phyloP scores from a whole-genome alignment of 2,888 invertebrate species.

The Hydrotaea diabolus region DNA sequence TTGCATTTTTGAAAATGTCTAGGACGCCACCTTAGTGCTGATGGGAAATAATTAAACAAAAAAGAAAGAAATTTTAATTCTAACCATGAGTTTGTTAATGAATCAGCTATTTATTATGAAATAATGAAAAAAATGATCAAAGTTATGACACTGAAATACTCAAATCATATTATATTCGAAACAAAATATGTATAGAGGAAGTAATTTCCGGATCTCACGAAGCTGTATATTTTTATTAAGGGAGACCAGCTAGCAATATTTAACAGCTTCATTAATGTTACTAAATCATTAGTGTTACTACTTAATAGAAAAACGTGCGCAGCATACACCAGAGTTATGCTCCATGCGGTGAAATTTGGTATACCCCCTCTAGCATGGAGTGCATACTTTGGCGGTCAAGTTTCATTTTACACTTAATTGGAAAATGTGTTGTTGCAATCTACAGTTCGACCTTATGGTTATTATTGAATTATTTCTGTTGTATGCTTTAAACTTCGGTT shows the following conservation, averaged over 20 bases:
- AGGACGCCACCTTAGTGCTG: background rate
- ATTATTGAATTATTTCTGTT: no score
- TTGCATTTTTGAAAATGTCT: slow-evolving; percentile 24
- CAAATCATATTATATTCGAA: background rate
- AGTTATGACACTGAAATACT: background rate
- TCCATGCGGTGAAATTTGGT: no score
- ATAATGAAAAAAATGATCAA: background rate
- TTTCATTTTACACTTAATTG: no score
- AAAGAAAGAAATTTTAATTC: background rate
- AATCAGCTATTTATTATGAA: background rate
- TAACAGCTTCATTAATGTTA: no score
- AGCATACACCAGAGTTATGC: no score
- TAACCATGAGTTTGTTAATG: slow-evolving; percentile 20
- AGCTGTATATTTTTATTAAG: background rate
- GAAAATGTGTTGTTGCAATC: no score
- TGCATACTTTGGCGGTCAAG: no score
- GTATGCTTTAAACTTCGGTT: no score
- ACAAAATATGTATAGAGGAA: background rate
- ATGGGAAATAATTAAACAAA: slow-evolving; percentile 12
- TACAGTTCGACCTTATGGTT: no score
- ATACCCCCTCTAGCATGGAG: no score
- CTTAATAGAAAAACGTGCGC: no score
- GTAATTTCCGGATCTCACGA: slow-evolving; percentile 18
- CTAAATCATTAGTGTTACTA: no score
- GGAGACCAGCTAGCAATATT: background rate